phyloP scores from a whole-genome alignment of 2,113 vertebrate genomes.

The Barnardius zonarius region DNA sequence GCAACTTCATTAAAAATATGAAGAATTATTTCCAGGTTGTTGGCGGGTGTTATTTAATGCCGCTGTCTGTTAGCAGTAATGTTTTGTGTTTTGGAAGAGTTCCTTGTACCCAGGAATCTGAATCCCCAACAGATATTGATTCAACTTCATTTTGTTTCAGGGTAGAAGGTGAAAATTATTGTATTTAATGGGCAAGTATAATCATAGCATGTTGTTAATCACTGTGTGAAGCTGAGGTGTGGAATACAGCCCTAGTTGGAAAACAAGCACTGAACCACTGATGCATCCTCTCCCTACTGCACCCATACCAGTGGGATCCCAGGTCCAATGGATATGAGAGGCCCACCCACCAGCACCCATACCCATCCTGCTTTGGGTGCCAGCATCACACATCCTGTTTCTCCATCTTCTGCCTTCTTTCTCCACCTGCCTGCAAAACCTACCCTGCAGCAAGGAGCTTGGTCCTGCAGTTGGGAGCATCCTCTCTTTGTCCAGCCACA shows the following conservation, averaged over 20 bases:
- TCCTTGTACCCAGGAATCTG: background rate
- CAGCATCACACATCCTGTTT: background rate
- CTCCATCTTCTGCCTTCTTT: background rate
- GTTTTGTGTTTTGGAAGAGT: background rate
- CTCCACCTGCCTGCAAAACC: background rate
- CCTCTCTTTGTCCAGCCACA: background rate
- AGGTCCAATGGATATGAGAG: background rate
- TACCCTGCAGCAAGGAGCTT: background rate
- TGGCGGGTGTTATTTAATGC: background rate
- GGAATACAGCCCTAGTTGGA: background rate
- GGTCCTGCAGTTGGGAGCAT: background rate
- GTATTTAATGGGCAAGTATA: background rate
- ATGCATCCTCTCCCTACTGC: background rate
- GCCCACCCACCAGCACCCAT: background rate
- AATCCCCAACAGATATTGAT: background rate
- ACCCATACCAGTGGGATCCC: accelerated
- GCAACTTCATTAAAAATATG: background rate
- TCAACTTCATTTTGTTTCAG: background rate
- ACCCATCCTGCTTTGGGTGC: background rate
- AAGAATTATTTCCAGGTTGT: background rate
- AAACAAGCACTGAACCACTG: accelerated
- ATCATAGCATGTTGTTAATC: background rate
- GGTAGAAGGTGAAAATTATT: background rate
- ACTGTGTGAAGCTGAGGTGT: background rate
- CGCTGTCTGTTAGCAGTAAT: background rate